Percentiles rank a stretch among this genome's conserved stretches.
phyloP scores from a whole-genome alignment of 2,113 vertebrate genomes.

The Gymnorhina tibicen region DNA sequence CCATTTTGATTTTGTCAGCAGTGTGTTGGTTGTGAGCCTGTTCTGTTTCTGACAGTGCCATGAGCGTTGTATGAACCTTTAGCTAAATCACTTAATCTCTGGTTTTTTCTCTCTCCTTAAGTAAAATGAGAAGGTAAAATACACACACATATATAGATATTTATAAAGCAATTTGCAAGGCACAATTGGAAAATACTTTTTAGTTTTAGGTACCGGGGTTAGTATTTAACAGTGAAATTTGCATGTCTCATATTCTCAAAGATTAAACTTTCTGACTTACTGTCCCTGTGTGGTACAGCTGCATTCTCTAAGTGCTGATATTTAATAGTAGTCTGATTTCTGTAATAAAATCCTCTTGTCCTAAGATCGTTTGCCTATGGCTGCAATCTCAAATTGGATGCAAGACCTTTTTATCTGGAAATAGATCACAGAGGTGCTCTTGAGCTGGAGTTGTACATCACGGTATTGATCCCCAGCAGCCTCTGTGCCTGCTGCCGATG shows the following conservation, averaged over 20 bases:
- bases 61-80: neutral
- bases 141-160: neutral
- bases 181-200: neutral
- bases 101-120: neutral
- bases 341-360: neutral
- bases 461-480: accelerated
- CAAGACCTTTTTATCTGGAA: neutral
- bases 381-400: neutral
- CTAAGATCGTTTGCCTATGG: neutral
- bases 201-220: neutral
- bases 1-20: neutral
- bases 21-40: neutral
- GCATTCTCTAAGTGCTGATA: neutral
- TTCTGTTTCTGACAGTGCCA: neutral
- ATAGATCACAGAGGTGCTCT: neutral
- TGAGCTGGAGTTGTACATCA: neutral
- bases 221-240: neutral
- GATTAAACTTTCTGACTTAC: neutral
- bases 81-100: neutral
- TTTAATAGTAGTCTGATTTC: neutral
- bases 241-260: neutral
- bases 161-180: neutral
- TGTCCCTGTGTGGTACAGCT: neutral
- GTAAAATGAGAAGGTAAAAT: neutral
- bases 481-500: neutral